These are phyloP conservation scores for Dasypus novemcinctus DNA, from an alignment of 2,113 vertebrate genomes.

Conservation along the genomic window DNA sequence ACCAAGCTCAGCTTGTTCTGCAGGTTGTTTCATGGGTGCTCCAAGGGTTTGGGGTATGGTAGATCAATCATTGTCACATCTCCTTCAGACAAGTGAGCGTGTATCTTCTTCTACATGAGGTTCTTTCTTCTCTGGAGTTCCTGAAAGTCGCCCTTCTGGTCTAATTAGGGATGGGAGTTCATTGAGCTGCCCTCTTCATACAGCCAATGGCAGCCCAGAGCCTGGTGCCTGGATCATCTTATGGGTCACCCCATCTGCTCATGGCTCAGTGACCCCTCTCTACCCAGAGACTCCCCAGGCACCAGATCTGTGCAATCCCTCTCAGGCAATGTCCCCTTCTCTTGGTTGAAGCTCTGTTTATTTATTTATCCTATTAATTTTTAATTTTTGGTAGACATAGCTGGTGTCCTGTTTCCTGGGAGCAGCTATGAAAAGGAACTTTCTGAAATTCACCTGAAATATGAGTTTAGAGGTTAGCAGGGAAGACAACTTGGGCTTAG, in stretches of 20 bases:
- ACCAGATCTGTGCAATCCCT: neutral
- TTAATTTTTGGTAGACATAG: neutral
- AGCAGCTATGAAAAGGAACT: neutral
- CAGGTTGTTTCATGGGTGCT: neutral
- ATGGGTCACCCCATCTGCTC: neutral
- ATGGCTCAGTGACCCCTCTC: neutral
- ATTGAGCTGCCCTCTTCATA: neutral
- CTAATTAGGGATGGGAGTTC: neutral
- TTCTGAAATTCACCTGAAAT: conserved; percentile 39
- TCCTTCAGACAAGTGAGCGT: neutral
- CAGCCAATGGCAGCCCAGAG: neutral
- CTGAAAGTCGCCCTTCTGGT: neutral
- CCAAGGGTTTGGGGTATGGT: neutral
- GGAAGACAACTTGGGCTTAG: neutral
- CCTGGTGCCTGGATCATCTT: neutral
- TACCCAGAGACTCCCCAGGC: neutral
- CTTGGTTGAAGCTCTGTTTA: neutral
- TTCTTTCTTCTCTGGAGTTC: neutral
- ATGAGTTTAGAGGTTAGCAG: neutral
- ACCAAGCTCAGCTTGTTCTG: neutral
- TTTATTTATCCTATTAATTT: neutral
- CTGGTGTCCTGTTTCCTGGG: neutral
- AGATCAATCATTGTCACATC: neutral
- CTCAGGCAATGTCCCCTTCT: neutral
- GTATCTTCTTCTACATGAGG: neutral